Conservation (phyloP, 2,113 vertebrate genomes). For the Scartelaos histophorus region DNA sequence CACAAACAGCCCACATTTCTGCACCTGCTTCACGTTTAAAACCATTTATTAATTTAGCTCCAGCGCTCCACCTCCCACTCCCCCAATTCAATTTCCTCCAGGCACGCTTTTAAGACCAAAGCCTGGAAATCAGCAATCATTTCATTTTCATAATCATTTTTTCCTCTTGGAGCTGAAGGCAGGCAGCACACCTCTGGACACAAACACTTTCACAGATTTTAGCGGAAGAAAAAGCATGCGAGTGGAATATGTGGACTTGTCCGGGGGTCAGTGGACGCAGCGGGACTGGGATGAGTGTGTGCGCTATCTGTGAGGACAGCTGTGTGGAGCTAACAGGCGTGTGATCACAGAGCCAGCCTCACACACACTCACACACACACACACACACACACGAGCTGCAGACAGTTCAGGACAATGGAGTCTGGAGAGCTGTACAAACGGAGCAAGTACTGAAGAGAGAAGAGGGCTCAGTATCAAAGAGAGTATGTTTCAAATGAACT, state of each 20-base stretch:
- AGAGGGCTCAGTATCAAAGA: too few species aligned
- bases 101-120: background rate
- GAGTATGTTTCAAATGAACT: background rate
- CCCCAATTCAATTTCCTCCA: slow-evolving; percentile 9
- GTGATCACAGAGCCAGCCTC: slow-evolving; percentile 20
- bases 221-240: background rate
- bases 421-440: slow-evolving; percentile 15
- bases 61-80: background rate
- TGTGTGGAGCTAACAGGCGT: slow-evolving; percentile 72
- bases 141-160: slow-evolving; percentile 39
- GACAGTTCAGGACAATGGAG: slow-evolving; percentile 43
- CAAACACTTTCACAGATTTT: slow-evolving; percentile 25
- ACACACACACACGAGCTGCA: slow-evolving; percentile 52
- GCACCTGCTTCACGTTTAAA: background rate
- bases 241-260: slow-evolving; percentile 54
- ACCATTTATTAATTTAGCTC: slow-evolving; percentile 16
- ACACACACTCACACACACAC: too few species aligned
- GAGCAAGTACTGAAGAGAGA: background rate
- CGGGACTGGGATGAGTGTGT: slow-evolving; percentile 57
- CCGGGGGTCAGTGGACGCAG: slow-evolving; percentile 57
- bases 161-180: slow-evolving; percentile 34
- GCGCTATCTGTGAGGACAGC: slow-evolving; percentile 68
- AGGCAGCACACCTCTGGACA: slow-evolving; percentile 31
- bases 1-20: background rate
- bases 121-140: slow-evolving; percentile 10